Base-by-base conservation (phyloP, 1,140 invertebrate species). In the Polypedilum pembai region DNA sequence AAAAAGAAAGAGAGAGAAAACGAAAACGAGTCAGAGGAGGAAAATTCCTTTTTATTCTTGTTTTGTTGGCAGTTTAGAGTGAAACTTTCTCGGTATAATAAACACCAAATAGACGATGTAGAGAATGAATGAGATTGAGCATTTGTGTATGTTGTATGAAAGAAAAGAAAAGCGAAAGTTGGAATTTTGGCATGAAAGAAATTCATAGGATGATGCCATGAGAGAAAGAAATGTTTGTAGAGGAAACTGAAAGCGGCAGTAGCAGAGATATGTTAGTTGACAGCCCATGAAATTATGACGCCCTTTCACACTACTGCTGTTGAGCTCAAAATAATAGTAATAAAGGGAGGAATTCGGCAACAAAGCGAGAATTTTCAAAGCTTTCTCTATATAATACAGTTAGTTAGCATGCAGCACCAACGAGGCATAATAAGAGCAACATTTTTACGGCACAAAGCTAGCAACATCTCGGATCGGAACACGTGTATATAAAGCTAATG, bases 401-500 rank as follows among this genome's bases (percentile, higher is more conserved):
- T 56, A 56, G 45, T 56, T 56, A 56, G n/a, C 45, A 56, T 56
- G 45, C 45, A 56, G 7, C 45, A 56, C 45, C 7, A 56, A 56
- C 45, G n/a, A 56, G 45, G 8, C 45, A 56, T n/a, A 56, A 56
- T 56, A 56, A 4, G 10, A 56, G 45, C 12, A 56, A 56, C 45
- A 56, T 56, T 56, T 56, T 56, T 56, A 56, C 45, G 45, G 15
- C 45, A 56, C 45, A 56, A 15, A 12, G n/a, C 7, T 1, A 15
- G 12, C 12, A 56, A n/a, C 45, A 56, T 56, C 45, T 56, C 45
- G 45, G 4, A n/a, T 10, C 45, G 45, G 41, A 69, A 69, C 65
- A 69, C 65, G 65, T 69, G 65, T 69, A 69, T 18, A 20, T 18
- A 20, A 21, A 69, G 65, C 65, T 69, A 69, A 69, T 69, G 65